A percentile compares a stretch with the other conserved stretches of the same genome.
phyloP scores from a whole-genome alignment of 2,113 vertebrate genomes.

The Cairina moschata region DNA sequence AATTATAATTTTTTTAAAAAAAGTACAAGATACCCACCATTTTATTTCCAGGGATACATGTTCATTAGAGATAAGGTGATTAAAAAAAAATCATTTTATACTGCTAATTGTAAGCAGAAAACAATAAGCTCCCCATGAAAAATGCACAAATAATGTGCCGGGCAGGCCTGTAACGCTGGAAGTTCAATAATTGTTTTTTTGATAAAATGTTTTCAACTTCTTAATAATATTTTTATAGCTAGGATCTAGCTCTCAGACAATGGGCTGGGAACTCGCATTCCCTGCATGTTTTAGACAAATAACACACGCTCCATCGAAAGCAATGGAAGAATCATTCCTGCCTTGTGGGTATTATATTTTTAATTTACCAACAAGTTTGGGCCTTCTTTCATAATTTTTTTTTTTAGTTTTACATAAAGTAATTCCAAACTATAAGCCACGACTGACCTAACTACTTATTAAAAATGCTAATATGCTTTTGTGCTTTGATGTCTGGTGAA shows the following conservation, averaged over 20 bases:
- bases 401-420: constrained; percentile 75
- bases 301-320: constrained; percentile 10
- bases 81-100: not conserved
- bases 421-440: constrained; percentile 77
- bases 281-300: constrained; percentile 69
- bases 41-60: constrained; percentile 31
- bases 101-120: constrained; percentile 31
- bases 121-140: constrained; percentile 32
- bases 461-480: constrained; percentile 91
- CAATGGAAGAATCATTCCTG: not conserved
- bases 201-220: constrained; percentile 51
- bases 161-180: not conserved
- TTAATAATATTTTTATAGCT: not conserved
- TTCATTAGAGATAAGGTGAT: constrained; percentile 59
- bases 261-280: constrained; percentile 19
- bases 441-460: constrained; percentile 86
- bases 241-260: constrained; percentile 48
- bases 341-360: constrained; percentile 56
- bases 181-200: constrained; percentile 52
- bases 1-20: not conserved
- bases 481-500: constrained; percentile 91
- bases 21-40: not conserved
- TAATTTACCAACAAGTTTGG: constrained; percentile 60
- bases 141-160: not conserved
- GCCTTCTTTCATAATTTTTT: constrained; percentile 35